Evolutionary conservation across 2,113 vertebrate species (phyloP).

Genomic region (Saguinus imperator): DNA sequence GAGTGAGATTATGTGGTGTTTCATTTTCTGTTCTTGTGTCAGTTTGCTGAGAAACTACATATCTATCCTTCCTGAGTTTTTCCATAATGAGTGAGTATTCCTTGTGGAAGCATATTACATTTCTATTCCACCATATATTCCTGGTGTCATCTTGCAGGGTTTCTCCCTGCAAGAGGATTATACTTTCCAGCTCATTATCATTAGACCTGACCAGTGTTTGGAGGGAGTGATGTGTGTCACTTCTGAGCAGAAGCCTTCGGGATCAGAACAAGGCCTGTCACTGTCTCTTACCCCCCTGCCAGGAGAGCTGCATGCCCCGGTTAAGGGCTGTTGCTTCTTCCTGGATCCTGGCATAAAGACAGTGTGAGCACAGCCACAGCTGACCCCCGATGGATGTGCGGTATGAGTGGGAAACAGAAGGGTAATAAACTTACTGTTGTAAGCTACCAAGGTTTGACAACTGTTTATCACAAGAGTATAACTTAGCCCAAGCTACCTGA

Average conservation of each 20-base stretch:
- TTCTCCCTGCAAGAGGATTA: neutral
- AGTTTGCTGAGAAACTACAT: neutral
- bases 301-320: neutral
- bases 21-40: too few species aligned
- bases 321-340: neutral
- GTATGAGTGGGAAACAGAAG: neutral
- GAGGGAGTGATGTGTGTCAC: neutral
- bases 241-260: neutral
- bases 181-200: neutral
- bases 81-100: neutral
- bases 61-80: neutral
- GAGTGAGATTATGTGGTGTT: too few species aligned
- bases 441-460: neutral
- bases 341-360: neutral
- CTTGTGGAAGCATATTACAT: neutral
- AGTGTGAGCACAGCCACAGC: neutral
- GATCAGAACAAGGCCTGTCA: neutral
- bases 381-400: fast-evolving
- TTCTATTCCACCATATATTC: too few species aligned
- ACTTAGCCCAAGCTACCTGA: neutral
- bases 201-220: neutral
- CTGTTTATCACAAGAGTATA: neutral
- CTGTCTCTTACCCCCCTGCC: neutral
- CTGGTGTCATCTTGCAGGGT: neutral
- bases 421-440: neutral